phyloP scores from a whole-genome alignment of 2,888 invertebrate species.

The Melanophora roralis region DNA sequence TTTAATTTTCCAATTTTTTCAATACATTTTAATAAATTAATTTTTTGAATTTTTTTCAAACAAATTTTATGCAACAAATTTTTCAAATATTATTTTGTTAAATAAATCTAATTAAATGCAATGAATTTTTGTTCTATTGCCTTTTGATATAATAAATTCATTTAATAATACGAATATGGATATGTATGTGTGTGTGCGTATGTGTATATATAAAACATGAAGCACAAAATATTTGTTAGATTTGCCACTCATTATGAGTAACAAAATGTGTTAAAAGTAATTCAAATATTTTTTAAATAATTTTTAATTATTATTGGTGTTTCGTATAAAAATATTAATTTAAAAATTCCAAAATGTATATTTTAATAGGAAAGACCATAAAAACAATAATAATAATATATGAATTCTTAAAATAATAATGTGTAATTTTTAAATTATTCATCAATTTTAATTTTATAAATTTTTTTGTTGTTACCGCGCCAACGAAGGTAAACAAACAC shows the following conservation, averaged over 20 bases:
- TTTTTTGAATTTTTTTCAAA: background rate
- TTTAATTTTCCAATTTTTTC: no score
- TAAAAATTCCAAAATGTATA: no score
- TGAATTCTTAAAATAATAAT: background rate
- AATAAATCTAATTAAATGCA: constrained; percentile 1
- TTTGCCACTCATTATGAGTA: background rate
- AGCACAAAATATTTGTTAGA: background rate
- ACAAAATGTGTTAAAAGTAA: background rate
- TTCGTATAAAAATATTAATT: no score
- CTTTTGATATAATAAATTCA: background rate
- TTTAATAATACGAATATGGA: background rate
- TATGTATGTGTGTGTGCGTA: background rate
- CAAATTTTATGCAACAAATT: background rate
- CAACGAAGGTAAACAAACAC: background rate
- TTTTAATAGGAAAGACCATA: background rate
- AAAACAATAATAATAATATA: background rate
- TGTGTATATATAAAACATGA: background rate
- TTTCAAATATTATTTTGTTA: background rate
- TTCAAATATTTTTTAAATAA: background rate
- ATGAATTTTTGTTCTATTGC: background rate
- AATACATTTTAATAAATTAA: background rate
- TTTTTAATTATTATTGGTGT: background rate
- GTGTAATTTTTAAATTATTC: constrained; percentile 19
- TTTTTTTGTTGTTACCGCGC: background rate
- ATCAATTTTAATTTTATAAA: constrained; percentile 9